Evolutionary conservation across 1,140 invertebrate genomes (phyloP).

Genomic region (Zophobas atratus): DNA sequence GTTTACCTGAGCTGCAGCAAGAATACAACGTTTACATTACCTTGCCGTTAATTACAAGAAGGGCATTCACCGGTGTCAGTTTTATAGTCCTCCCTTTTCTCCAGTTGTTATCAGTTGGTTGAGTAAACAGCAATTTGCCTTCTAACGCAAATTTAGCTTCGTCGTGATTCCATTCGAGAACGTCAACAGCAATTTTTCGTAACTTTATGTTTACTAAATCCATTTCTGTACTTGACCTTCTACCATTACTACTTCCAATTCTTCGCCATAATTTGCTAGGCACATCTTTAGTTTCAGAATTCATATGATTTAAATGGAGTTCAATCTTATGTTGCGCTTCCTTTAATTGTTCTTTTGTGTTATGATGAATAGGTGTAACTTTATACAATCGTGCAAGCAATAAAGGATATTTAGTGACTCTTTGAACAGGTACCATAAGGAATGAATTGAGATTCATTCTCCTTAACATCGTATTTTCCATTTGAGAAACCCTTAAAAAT

Average conservation of each 20-base stretch:
- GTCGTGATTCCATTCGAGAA: constrained; percentile 94
- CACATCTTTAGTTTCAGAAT: constrained; percentile 92
- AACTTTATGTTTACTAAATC: constrained; percentile 91
- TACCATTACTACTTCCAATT: constrained; percentile 85
- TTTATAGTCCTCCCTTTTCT: constrained; percentile 89
- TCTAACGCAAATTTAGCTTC: constrained; percentile 90
- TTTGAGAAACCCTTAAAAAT: constrained; percentile 95
- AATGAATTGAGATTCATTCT: constrained; percentile 98
- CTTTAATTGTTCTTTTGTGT: constrained; percentile 81
- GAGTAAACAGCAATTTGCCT: constrained; percentile 87
- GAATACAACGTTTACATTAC: constrained; percentile 67
- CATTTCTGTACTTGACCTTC: constrained; percentile 81
- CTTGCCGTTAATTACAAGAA: constrained; percentile 91
- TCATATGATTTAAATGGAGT: constrained; percentile 94
- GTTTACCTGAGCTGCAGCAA: not conserved
- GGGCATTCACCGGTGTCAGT: constrained; percentile 87
- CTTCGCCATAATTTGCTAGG: constrained; percentile 91
- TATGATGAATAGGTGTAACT: constrained; percentile 88
- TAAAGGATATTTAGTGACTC: constrained; percentile 94
- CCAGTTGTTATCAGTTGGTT: constrained; percentile 92
- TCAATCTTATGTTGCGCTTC: constrained; percentile 94
- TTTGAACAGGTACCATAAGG: constrained; percentile 93
- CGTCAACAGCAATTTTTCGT: constrained; percentile 92
- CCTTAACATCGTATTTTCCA: constrained; percentile 93
- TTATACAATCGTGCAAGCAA: constrained; percentile 91